Base-by-base conservation (phyloP, 2,113 vertebrate species). In the Nettapus auritus region DNA sequence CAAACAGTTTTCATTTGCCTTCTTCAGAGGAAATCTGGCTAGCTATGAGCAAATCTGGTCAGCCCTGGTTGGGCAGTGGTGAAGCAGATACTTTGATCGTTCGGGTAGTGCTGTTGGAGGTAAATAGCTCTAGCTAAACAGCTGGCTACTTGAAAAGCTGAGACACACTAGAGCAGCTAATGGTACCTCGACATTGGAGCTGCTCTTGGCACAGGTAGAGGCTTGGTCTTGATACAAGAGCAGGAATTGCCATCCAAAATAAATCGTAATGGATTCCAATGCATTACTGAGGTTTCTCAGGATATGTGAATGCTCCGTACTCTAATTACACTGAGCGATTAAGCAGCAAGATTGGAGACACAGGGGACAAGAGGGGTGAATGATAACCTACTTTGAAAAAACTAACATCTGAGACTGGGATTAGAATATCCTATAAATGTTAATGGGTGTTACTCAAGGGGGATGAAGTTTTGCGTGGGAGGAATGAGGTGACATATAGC, bases 401-500 rank as follows among this genome's bases (percentile, higher is more conserved):
- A 68, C 23, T 57, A 89, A 87, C 74, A 81, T 77, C 69, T 76
- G 66, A 93, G 70, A 26, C 57, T 95, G 53, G 62, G 40, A 87
- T 94, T 90, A 82, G 88, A 90, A 87, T 81, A 92, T 89, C 59
- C 90, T 94, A 76, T 93, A 90, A 96, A 96, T 89, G 90, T 93
- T 95, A 96, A 90, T 93, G 86, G 82, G 50, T 90, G 77, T 95
- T 90, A 71, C 83, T 93, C 70, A 50, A 79, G 77, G 46, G n/a
- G 83, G 74, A 88, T 62, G 44, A 90, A 69, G 50, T 64, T 85
- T 38, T 82, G 42, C 85, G 86, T 84, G 77, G 88, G 88, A 93
- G 57, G 76, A 0, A 0, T 71, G 86, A 94, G 90, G 88, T 94
- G 88, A 93, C 92, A 95, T 88, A 50, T 14, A 90, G 62, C 69